Evolutionary conservation across 2,113 vertebrate species (phyloP).

Genomic region (Odocoileus hemionus): DNA sequence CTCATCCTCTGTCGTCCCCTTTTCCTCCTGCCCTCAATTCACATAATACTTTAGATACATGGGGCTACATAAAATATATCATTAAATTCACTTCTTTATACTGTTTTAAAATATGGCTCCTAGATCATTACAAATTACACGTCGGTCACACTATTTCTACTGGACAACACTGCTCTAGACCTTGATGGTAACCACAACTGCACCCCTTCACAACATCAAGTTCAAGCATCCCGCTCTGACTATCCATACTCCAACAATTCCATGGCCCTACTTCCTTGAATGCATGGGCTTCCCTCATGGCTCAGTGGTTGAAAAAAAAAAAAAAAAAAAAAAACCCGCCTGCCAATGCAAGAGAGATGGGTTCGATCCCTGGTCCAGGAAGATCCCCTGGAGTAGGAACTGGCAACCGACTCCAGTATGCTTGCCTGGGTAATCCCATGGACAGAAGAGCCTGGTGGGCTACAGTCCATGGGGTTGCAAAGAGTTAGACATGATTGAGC

Average conservation of each 20-base stretch:
- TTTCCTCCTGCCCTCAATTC: background rate
- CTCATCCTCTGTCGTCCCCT: background rate
- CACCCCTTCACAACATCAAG: accelerated
- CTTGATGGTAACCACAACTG: background rate
- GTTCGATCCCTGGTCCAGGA: background rate
- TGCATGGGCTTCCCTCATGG: background rate
- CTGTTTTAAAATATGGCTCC: background rate
- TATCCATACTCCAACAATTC: background rate
- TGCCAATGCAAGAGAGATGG: background rate
- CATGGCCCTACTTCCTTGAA: background rate
- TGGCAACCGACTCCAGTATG: background rate
- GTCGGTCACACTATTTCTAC: background rate
- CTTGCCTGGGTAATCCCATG: background rate
- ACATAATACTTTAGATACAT: background rate
- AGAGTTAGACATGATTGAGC: background rate
- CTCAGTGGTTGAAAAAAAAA: background rate
- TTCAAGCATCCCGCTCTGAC: background rate
- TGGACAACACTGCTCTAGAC: background rate
- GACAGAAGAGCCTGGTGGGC: background rate
- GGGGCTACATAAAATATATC: background rate
- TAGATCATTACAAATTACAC: background rate
- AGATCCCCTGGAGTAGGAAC: background rate
- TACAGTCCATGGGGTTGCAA: background rate
- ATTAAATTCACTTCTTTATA: background rate
- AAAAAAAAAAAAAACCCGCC: background rate